Evolutionary conservation across 2,797 vertebrate genomes (phyloP).

Genomic region (Graptemys geographica): DNA sequence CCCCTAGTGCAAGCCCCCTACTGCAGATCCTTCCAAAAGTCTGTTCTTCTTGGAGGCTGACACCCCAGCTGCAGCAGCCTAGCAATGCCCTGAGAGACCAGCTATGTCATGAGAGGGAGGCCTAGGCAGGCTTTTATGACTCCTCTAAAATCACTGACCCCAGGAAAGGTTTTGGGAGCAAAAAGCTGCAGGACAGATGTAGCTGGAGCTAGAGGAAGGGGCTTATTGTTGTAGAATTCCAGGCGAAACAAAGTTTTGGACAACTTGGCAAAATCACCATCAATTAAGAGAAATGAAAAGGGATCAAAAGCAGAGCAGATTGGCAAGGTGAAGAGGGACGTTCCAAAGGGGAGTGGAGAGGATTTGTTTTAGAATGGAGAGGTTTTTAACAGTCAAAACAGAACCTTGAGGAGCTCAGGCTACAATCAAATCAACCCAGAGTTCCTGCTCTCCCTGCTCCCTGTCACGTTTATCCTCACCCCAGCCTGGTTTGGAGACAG

Average conservation of each 20-base stretch:
- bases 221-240: not conserved
- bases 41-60: not conserved
- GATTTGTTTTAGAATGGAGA: not conserved
- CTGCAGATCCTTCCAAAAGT: not conserved
- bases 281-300: not conserved
- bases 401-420: not conserved
- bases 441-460: not conserved
- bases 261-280: not conserved
- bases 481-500: not conserved
- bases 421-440: not conserved
- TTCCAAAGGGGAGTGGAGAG: not conserved
- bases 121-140: not conserved
- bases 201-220: not conserved
- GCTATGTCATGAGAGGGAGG: not conserved
- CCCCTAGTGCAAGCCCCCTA: rapidly evolving
- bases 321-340: not conserved
- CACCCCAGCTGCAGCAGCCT: rapidly evolving
- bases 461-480: not conserved
- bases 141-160: not conserved
- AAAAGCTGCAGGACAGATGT: not conserved
- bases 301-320: not conserved
- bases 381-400: not conserved
- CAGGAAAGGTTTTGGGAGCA: not conserved
- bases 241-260: not conserved
- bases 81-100: not conserved